These are phyloP conservation scores for Chelonus formosanus DNA, from an alignment of 2,888 invertebrate genomes.

Conservation along the genomic window DNA sequence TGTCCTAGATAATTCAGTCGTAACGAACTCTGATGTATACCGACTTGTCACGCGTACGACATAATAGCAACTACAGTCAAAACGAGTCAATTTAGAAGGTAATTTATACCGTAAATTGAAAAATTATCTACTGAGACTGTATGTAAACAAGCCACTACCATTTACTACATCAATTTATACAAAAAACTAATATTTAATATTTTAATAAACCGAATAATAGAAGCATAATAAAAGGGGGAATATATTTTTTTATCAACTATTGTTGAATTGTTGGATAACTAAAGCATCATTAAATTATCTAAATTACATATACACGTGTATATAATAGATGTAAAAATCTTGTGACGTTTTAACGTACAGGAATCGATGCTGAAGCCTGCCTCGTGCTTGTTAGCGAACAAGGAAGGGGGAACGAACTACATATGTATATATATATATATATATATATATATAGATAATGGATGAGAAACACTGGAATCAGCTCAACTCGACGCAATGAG, in stretches of 20 bases:
- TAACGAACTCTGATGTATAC: slow-evolving; percentile 28
- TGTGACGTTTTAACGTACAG: slow-evolving; percentile 7
- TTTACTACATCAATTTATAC: too few relatives aligned
- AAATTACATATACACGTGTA: too few relatives aligned
- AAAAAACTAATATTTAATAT: too few relatives aligned
- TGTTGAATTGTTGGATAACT: too few relatives aligned
- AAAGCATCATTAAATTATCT: too few relatives aligned
- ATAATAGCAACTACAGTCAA: slow-evolving; percentile 3
- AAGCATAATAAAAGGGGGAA: too few relatives aligned
- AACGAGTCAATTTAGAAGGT: too few relatives aligned
- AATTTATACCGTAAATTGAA: too few relatives aligned
- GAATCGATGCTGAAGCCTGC: slow-evolving; percentile 16
- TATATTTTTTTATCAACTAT: too few relatives aligned
- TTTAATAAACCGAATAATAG: too few relatives aligned
- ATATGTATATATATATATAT: not conserved
- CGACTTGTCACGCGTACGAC: slow-evolving; percentile 19
- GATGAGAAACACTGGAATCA: slow-evolving; percentile 32
- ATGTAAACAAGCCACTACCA: too few relatives aligned
- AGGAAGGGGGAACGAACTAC: slow-evolving; percentile 2
- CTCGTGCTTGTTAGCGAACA: not conserved
- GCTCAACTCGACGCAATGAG: slow-evolving; percentile 33
- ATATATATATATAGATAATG: not conserved
- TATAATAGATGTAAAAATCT: not conserved
- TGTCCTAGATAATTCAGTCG: slow-evolving; percentile 32
- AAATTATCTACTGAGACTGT: too few relatives aligned